phyloP scores from a whole-genome alignment of 1,140 invertebrate species.

The Contarinia nasturtii region DNA sequence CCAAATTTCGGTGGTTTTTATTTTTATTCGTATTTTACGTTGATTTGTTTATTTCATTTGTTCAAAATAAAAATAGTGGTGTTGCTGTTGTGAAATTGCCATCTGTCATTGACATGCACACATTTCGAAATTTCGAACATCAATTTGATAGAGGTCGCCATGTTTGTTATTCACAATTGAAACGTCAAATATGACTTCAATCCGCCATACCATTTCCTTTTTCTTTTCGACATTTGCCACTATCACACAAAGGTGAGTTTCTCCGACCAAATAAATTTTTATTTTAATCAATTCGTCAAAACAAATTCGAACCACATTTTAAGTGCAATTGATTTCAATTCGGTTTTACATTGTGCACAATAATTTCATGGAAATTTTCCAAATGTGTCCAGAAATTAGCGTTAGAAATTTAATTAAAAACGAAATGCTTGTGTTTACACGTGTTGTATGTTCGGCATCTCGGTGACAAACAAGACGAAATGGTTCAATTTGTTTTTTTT shows the following conservation, averaged over 20 bases:
- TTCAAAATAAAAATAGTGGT: no score
- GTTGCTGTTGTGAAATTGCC: no score
- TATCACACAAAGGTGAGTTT: constrained; percentile 8
- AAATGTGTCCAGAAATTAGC: constrained; percentile 1
- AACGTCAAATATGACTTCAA: background rate
- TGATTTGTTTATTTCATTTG: no score
- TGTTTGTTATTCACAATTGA: no score
- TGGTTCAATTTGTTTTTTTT: background rate
- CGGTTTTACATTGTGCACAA: background rate
- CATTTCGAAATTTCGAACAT: no score
- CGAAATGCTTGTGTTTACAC: constrained; percentile 4
- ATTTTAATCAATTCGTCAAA: constrained; percentile 7
- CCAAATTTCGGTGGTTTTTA: no score
- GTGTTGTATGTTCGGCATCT: constrained; percentile 5
- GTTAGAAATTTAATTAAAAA: constrained; percentile 2
- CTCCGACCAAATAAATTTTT: constrained; percentile 5
- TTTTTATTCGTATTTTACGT: no score
- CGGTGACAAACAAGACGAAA: background rate
- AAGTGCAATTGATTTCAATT: constrained; percentile 1
- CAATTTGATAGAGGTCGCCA: no score
- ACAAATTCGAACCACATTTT: background rate
- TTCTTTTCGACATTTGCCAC: constrained; percentile 9
- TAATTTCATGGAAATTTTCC: background rate
- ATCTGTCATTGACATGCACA: no score
- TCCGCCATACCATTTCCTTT: constrained; percentile 7